Percentiles rank a stretch among this genome's conserved stretches.
phyloP scores from a whole-genome alignment of 2,113 vertebrate species.

The Bothrops jararaca region DNA sequence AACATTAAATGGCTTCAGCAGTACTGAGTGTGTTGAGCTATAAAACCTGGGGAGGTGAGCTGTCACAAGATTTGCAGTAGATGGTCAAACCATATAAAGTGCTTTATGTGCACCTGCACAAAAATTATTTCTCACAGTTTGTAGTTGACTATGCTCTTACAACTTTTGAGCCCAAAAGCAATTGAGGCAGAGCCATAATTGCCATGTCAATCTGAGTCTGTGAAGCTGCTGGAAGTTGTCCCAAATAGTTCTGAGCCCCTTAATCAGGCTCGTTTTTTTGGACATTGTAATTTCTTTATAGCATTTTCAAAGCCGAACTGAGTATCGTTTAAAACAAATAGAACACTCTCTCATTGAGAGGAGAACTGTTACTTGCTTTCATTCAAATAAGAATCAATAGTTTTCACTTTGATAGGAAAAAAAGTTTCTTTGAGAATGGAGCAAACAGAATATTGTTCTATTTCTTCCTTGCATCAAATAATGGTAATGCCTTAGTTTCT shows the following conservation, averaged over 20 bases:
- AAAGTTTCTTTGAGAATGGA: neutral
- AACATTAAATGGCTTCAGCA: neutral
- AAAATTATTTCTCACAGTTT: neutral
- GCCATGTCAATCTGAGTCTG: neutral
- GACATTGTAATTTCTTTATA: neutral
- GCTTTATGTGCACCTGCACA: neutral
- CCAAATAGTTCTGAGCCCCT: neutral
- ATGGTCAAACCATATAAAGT: neutral
- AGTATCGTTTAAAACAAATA: neutral
- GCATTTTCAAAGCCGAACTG: neutral
- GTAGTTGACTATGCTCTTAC: neutral
- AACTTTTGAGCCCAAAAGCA: neutral
- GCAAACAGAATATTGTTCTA: neutral
- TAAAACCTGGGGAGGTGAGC: neutral
- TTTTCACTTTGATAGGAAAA: neutral
- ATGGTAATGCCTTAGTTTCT: neutral
- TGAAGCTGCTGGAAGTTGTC: neutral
- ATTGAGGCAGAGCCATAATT: neutral
- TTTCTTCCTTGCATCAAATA: neutral
- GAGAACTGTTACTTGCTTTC: neutral
- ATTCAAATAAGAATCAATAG: neutral
- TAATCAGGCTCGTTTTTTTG: neutral
- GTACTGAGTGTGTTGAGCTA: neutral
- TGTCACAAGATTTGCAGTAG: neutral
- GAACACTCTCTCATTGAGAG: neutral